Evolutionary conservation across 1,140 invertebrate genomes (phyloP).

Genomic region (Drosophila trapezifrons): DNA sequence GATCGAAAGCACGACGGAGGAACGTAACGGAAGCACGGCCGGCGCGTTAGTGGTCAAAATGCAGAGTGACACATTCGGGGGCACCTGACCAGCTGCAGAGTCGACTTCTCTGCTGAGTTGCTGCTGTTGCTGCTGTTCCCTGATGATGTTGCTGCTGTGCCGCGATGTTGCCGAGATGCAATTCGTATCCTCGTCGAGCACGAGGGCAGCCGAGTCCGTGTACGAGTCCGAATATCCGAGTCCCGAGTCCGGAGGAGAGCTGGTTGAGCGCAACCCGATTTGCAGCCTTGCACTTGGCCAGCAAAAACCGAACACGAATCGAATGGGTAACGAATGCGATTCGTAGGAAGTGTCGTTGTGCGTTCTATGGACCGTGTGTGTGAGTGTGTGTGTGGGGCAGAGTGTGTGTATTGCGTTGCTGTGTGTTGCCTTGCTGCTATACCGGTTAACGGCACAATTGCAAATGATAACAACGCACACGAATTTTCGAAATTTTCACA

Average conservation of each 20-base stretch:
- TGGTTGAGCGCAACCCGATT: constrained; percentile 65
- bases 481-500: constrained; percentile 83
- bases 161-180: constrained; percentile 33
- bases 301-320: constrained; percentile 11
- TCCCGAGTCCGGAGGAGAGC: constrained; percentile 19
- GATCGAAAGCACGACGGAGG: constrained; percentile 24
- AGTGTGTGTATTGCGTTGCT: constrained; percentile 42
- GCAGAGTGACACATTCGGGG: constrained; percentile 81
- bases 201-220: constrained; percentile 11
- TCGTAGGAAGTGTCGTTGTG: constrained; percentile 9
- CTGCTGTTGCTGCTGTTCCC: not conserved
- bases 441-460: constrained; percentile 82
- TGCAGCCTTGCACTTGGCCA: constrained; percentile 28
- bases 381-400: not conserved
- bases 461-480: constrained; percentile 78
- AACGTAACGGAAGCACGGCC: constrained; percentile 80
- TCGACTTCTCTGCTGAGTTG: constrained; percentile 12
- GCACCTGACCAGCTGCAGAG: constrained; percentile 54
- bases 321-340: constrained; percentile 19
- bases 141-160: constrained; percentile 26
- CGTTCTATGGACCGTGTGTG: too few species aligned
- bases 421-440: constrained; percentile 38
- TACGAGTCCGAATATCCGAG: not conserved
- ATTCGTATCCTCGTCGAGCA: constrained; percentile 10
- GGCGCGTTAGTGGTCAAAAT: constrained; percentile 84